phyloP scores from a whole-genome alignment of 2,888 invertebrate species.

The Noctua janthina region DNA sequence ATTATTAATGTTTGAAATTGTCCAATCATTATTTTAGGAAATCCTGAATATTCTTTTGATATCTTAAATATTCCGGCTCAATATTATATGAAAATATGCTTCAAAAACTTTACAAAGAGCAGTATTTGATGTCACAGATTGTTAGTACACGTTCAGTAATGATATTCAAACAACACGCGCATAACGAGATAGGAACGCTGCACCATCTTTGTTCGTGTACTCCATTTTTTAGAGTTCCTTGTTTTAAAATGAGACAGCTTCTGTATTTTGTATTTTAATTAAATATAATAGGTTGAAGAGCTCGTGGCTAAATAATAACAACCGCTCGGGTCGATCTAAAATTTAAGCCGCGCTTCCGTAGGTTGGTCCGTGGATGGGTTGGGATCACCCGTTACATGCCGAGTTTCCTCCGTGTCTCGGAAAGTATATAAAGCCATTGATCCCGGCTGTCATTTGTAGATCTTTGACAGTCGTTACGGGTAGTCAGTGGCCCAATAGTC shows the following conservation, averaged over 20 bases:
- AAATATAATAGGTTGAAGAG: no score
- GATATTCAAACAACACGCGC: constrained; percentile 20
- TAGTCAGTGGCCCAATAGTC: no score
- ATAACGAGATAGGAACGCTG: constrained; percentile 7
- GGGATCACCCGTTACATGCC: no score
- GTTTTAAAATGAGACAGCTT: background rate
- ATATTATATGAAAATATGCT: constrained; percentile 4
- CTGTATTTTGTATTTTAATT: no score
- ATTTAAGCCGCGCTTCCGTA: background rate
- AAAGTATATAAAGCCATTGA: no score
- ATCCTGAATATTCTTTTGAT: background rate
- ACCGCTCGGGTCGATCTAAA: no score
- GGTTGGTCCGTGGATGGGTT: background rate
- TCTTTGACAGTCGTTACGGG: no score
- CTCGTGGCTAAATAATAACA: no score
- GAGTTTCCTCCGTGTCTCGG: no score
- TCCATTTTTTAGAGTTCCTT: background rate
- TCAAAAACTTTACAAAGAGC: constrained; percentile 8
- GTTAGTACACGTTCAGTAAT: constrained; percentile 32
- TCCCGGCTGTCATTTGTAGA: no score
- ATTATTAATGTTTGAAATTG: background rate
- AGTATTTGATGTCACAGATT: constrained; percentile 8
- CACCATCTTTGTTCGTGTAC: background rate
- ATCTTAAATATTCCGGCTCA: background rate
- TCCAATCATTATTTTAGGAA: background rate